Evolutionary conservation across 2,888 invertebrate genomes (phyloP).

Genomic region (Hecatera dysodea): DNA sequence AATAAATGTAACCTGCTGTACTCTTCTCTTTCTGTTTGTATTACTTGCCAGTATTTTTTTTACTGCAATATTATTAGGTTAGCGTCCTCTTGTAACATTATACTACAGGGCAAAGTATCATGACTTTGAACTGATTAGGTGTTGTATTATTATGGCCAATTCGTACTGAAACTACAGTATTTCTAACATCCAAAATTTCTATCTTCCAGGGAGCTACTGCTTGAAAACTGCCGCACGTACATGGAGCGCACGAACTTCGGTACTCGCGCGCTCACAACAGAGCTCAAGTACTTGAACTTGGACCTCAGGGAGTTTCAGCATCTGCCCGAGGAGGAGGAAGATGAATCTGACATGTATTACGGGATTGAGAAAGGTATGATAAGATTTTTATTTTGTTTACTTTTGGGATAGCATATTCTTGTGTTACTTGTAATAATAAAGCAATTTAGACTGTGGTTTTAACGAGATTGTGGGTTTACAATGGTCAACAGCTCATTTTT

Average conservation of each 20-base stretch:
- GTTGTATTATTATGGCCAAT: too few relatives aligned
- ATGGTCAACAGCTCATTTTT: too few relatives aligned
- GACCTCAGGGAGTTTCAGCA: conserved; percentile 93
- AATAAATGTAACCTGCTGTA: too few relatives aligned
- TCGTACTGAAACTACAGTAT: background rate
- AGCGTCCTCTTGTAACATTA: too few relatives aligned
- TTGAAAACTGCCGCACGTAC: conserved; percentile 83
- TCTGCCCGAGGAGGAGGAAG: conserved; percentile 91
- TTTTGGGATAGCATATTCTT: background rate
- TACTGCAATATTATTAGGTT: too few relatives aligned
- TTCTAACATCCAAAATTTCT: background rate
- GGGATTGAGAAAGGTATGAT: conserved; percentile 92
- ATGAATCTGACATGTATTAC: conserved; percentile 89
- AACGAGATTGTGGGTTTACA: too few relatives aligned
- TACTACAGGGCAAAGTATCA: too few relatives aligned
- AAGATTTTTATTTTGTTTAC: background rate
- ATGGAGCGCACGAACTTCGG: conserved; percentile 87
- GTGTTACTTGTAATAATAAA: background rate
- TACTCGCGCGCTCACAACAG: conserved; percentile 92
- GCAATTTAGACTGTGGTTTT: too few relatives aligned
- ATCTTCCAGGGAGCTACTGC: conserved; percentile 77
- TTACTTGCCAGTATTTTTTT: too few relatives aligned
- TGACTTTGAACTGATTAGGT: too few relatives aligned
- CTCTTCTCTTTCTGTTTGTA: too few relatives aligned
- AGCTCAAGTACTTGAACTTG: conserved; percentile 94